phyloP scores from a whole-genome alignment of 1,140 invertebrate genomes.

The Leptinotarsa undecemlineata region DNA sequence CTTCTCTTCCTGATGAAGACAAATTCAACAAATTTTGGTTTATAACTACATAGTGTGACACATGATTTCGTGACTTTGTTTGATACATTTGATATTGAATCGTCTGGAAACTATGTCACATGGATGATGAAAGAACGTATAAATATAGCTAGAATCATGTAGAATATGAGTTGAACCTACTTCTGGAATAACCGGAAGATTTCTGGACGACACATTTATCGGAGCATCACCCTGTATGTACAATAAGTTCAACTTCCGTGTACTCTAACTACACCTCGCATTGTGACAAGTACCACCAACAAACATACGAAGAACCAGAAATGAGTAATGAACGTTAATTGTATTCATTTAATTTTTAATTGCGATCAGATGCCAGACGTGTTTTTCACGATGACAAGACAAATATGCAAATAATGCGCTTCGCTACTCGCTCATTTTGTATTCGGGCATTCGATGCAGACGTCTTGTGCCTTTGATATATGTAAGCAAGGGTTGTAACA shows the following conservation, averaged over 20 bases:
- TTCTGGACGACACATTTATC: no score
- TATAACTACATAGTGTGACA: no score
- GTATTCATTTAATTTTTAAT: conserved; percentile 23
- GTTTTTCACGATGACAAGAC: conserved; percentile 26
- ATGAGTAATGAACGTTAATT: conserved; percentile 22
- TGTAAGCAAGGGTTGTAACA: neutral
- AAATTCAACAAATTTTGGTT: no score
- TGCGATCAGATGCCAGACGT: neutral
- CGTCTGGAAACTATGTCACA: no score
- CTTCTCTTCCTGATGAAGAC: no score
- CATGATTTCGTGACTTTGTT: no score
- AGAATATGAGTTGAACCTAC: no score
- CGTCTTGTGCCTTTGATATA: conserved; percentile 19
- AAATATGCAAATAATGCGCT: conserved; percentile 28
- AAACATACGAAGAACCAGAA: conserved; percentile 9
- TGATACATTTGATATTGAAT: no score
- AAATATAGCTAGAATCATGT: no score
- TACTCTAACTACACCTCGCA: neutral
- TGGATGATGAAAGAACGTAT: no score
- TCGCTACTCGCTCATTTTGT: conserved; percentile 5
- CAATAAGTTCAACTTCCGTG: neutral
- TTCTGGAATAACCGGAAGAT: no score
- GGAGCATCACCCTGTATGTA: no score
- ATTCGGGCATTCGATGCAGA: conserved; percentile 17
- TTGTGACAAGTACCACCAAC: neutral